phyloP scores from a whole-genome alignment of 37 sponge, comb jelly and placozoan species.

The Dysidea cf. avara region DNA sequence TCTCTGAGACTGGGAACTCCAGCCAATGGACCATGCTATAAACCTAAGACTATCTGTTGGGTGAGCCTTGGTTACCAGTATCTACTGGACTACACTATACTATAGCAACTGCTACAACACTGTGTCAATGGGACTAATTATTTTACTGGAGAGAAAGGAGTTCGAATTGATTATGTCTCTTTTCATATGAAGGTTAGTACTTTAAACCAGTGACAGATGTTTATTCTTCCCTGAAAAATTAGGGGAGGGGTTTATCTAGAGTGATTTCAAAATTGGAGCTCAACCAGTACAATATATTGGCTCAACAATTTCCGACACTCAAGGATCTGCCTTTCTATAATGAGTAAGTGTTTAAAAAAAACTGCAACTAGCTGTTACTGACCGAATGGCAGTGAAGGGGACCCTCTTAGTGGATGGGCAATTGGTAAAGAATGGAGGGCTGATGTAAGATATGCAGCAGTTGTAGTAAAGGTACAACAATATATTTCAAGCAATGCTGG shows the following conservation, averaged over 20 bases:
- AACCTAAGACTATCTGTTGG: background rate
- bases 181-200: conserved; percentile 41
- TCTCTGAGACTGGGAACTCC: conserved; percentile 30
- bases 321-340: conserved; percentile 31
- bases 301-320: conserved; percentile 13
- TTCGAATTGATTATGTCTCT: conserved; percentile 41
- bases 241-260: background rate
- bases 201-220: no score
- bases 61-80: background rate
- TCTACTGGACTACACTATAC: background rate
- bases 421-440: conserved; percentile 40
- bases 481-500: background rate
- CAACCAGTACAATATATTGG: background rate
- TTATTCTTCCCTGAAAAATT: no score
- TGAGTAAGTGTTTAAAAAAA: conserved; percentile 41
- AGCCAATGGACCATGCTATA: background rate
- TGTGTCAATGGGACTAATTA: conserved; percentile 44
- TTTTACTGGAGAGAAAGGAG: conserved; percentile 44
- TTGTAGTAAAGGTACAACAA: conserved; percentile 27
- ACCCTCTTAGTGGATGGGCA: conserved; percentile 40
- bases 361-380: no score
- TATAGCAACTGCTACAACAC: conserved; percentile 31
- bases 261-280: conserved; percentile 13
- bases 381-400: conserved; percentile 41
- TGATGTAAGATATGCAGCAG: conserved; percentile 48